phyloP scores from a whole-genome alignment of 92 coral and sea anemone species.

The Epizoanthus scotinus region DNA sequence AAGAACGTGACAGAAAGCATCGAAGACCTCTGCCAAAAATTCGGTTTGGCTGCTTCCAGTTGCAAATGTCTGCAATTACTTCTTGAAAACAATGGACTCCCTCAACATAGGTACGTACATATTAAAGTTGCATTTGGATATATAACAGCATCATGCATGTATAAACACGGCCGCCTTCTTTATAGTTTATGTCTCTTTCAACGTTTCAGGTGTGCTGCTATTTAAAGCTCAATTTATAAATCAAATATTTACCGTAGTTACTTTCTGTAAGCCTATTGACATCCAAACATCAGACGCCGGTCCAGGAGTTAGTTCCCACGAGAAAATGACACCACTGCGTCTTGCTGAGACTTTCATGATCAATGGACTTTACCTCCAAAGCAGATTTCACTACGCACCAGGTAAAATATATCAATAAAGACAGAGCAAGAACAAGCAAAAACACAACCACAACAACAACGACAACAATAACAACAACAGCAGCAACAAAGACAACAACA shows the following conservation, averaged over 20 bases:
- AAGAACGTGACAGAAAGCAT: background rate
- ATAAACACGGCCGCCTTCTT: background rate
- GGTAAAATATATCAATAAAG: background rate
- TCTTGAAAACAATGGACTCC: conserved; percentile 18
- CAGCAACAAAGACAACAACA: too few species aligned
- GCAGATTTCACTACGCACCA: conserved; percentile 41
- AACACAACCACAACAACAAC: too few species aligned
- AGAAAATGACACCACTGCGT: conserved; percentile 31
- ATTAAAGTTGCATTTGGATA: background rate
- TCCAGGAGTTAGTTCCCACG: conserved; percentile 29
- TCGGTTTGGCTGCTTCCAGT: background rate
- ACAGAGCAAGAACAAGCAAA: too few species aligned
- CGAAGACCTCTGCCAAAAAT: background rate
- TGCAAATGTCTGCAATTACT: conserved; percentile 5
- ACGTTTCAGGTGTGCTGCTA: conserved; percentile 3
- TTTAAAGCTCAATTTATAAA: conserved; percentile 13
- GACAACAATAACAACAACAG: too few species aligned
- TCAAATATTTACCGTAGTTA: background rate
- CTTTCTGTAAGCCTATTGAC: conserved; percentile 20
- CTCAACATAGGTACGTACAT: conserved; percentile 18
- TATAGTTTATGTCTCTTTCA: conserved; percentile 1
- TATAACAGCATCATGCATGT: too few species aligned
- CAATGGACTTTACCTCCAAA: conserved; percentile 29
- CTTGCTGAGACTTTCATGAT: conserved; percentile 37
- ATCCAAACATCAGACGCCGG: conserved; percentile 42